Percentiles rank a stretch among this genome's conserved stretches.
Evolutionary conservation across 2,888 invertebrate species (phyloP).

Genomic region (Pyrocoelia pectoralis): DNA sequence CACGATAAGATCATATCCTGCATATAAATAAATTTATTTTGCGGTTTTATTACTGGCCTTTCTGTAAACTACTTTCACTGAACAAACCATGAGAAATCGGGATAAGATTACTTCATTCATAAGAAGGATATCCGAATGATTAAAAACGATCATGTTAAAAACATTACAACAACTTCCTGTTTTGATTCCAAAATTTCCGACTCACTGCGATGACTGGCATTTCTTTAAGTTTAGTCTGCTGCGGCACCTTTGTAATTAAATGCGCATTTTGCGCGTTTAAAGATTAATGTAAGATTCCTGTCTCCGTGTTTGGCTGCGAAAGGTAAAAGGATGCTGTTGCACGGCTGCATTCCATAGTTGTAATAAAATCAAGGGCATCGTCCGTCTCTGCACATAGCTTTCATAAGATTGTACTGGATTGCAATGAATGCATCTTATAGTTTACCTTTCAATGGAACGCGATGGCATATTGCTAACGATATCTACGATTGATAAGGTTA

Average conservation of each 20-base stretch:
- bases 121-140: slow-evolving; percentile 9
- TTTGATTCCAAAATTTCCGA: neutral
- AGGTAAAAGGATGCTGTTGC: slow-evolving; percentile 30
- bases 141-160: neutral
- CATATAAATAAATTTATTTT: neutral
- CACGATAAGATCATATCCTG: neutral
- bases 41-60: slow-evolving; percentile 4
- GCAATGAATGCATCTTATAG: too few species aligned
- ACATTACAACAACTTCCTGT: neutral
- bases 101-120: slow-evolving; percentile 9
- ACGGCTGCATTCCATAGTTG: slow-evolving; percentile 33
- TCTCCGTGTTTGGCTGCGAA: too few species aligned
- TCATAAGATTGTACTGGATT: too few species aligned
- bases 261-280: too few species aligned
- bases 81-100: slow-evolving; percentile 2
- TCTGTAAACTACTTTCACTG: neutral
- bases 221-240: too few species aligned
- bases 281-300: too few species aligned
- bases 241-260: too few species aligned
- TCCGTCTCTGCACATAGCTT: slow-evolving; percentile 26
- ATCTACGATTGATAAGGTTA: too few species aligned
- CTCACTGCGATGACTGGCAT: too few species aligned
- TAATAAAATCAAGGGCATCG: slow-evolving; percentile 30
- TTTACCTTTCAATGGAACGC: too few species aligned
- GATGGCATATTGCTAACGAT: too few species aligned